phyloP scores from a whole-genome alignment of 2,113 vertebrate species.

The Etia nguti region DNA sequence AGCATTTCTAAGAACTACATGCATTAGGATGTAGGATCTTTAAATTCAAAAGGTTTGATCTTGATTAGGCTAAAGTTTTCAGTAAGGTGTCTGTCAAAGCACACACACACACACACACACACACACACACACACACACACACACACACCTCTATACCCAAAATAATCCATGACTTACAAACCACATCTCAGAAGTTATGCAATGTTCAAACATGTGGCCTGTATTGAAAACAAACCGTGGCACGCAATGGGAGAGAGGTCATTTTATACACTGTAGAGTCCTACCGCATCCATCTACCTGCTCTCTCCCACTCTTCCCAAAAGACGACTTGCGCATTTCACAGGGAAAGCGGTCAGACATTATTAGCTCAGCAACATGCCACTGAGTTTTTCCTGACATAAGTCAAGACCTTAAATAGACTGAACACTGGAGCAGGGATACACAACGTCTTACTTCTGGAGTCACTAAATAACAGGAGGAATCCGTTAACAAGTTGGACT shows the following conservation, averaged over 20 bases:
- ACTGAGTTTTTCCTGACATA: constrained; percentile 47
- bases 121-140: background rate
- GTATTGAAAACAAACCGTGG: constrained; percentile 67
- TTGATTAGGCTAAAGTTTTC: background rate
- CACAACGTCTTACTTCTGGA: constrained; percentile 2
- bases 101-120: background rate
- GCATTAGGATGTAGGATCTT: background rate
- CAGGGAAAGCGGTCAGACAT: constrained; percentile 46
- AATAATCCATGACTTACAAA: constrained; percentile 66
- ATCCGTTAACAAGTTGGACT: background rate
- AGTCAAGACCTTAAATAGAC: constrained; percentile 47
- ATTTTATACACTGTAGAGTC: constrained; percentile 26
- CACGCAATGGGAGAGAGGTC: constrained; percentile 69
- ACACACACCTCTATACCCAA: constrained; percentile 7
- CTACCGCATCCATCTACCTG: background rate
- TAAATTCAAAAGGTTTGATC: background rate
- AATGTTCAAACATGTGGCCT: constrained; percentile 70
- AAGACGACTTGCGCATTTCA: constrained; percentile 35
- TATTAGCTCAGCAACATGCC: constrained; percentile 56
- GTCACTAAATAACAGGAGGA: background rate
- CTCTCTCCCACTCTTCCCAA: constrained; percentile 2
- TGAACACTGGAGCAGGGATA: background rate
- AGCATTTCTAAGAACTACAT: background rate
- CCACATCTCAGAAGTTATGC: constrained; percentile 63
- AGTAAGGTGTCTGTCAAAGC: background rate